Evolutionary conservation across 2,113 vertebrate genomes (phyloP).

Genomic region (Larimichthys crocea): DNA sequence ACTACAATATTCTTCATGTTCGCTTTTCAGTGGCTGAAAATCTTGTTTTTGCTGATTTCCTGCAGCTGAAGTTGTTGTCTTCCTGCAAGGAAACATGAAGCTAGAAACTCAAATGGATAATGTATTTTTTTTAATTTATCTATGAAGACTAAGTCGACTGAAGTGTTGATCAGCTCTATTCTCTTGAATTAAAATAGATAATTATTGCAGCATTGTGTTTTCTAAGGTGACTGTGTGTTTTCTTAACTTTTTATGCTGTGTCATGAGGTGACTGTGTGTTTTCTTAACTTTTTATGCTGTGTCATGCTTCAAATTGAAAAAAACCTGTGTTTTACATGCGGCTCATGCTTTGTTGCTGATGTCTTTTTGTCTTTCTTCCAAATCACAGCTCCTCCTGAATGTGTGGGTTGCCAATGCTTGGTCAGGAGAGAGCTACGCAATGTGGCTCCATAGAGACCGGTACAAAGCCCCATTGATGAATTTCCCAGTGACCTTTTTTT

Average conservation of each 20-base stretch:
- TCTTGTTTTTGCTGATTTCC: neutral
- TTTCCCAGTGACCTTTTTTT: constrained; percentile 25
- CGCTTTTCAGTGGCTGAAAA: neutral
- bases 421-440: constrained; percentile 43
- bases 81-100: neutral
- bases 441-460: constrained; percentile 68
- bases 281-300: neutral
- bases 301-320: neutral
- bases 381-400: constrained; percentile 1
- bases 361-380: neutral
- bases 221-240: too few relatives aligned
- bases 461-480: constrained; percentile 78
- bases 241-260: neutral
- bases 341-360: neutral
- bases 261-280: neutral
- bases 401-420: constrained; percentile 49
- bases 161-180: too few relatives aligned
- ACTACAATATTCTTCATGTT: neutral
- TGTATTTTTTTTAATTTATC: too few relatives aligned
- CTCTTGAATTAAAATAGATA: too few relatives aligned
- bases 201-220: too few relatives aligned
- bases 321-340: neutral
- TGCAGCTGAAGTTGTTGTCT: neutral
- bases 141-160: too few relatives aligned
- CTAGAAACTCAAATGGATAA: too few relatives aligned